Conservation (phyloP, 2,888 invertebrate genomes). For the Serrognathus titanus region DNA sequence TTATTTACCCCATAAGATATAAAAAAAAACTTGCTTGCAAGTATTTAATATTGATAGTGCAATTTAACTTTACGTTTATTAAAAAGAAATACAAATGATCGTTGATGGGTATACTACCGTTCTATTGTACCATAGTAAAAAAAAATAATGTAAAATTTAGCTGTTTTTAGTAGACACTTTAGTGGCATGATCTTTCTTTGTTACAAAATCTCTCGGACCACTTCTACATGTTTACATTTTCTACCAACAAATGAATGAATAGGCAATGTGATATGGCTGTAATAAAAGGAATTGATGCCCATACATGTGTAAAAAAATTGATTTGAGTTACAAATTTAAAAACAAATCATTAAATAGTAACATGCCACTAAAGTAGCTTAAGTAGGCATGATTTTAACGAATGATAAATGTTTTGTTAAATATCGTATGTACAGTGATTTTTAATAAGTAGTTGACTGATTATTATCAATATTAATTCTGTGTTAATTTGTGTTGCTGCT, state of each 20-base stretch:
- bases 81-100: too few species aligned
- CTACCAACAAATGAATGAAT: too few species aligned
- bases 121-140: conserved; percentile 7
- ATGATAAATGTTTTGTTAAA: conserved; percentile 36
- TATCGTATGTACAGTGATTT: conserved; percentile 40
- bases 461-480: conserved; percentile 33
- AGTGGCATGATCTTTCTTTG: conserved; percentile 12
- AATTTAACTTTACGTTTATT: neutral
- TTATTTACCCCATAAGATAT: conserved; percentile 14
- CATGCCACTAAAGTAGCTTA: too few species aligned
- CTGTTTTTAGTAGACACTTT: neutral
- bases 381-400: too few species aligned
- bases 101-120: neutral
- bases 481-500: conserved; percentile 36
- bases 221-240: too few species aligned
- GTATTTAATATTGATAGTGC: conserved; percentile 9
- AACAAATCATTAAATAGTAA: too few species aligned
- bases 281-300: too few species aligned
- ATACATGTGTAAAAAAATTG: too few species aligned
- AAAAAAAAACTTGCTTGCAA: conserved; percentile 8
- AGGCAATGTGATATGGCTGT: too few species aligned
- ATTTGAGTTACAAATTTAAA: too few species aligned
- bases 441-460: conserved; percentile 43
- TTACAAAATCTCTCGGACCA: neutral
- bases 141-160: too few species aligned